A percentile compares a stretch with the other conserved stretches of the same genome.
These are phyloP conservation scores for Urosaurus nigricauda DNA, from an alignment of 2,797 vertebrate species.

Conservation along the genomic window DNA sequence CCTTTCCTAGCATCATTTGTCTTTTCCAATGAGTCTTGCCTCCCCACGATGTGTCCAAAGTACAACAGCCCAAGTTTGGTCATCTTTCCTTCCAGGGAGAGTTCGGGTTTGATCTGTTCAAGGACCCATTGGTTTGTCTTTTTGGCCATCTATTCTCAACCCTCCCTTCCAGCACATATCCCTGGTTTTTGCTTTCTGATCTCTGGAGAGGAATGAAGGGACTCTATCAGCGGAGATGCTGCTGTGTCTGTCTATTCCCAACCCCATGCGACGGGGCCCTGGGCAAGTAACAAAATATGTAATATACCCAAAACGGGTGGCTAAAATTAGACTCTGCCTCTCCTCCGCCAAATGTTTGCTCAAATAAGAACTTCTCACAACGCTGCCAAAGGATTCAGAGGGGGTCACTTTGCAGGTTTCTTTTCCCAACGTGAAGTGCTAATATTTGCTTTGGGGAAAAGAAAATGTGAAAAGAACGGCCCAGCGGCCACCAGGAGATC, in stretches of 20 bases:
- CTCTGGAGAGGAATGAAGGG: neutral
- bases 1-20: too few species aligned
- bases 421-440: neutral
- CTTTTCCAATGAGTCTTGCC: too few species aligned
- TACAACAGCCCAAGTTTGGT: too few species aligned
- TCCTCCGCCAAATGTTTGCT: conserved; percentile 14
- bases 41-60: too few species aligned
- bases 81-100: too few species aligned
- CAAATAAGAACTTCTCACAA: conserved; percentile 1
- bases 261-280: neutral
- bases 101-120: too few species aligned
- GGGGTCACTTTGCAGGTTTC: neutral
- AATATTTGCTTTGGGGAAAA: conserved; percentile 2
- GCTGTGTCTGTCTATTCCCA: neutral
- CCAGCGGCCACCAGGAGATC: neutral
- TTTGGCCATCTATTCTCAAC: too few species aligned
- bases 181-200: neutral
- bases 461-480: neutral
- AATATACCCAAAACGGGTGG: neutral
- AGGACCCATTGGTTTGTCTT: too few species aligned
- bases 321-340: neutral
- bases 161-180: neutral
- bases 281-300: neutral
- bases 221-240: neutral
- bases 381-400: neutral